Base-by-base conservation (phyloP, 1,140 invertebrate species). In the Trachymyrmex septentrionalis region DNA sequence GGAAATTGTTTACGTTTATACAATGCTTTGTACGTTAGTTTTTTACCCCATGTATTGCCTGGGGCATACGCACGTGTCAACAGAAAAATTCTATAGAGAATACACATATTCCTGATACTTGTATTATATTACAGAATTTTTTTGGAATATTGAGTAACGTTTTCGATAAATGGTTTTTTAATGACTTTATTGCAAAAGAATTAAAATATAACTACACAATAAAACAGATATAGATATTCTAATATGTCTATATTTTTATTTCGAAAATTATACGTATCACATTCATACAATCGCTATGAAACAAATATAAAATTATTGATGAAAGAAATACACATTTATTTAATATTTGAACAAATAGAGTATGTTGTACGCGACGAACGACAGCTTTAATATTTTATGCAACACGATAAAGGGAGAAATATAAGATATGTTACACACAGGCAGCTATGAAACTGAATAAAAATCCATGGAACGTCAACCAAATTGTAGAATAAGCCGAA, bases 121-220 rank as follows among this genome's bases (percentile, higher is more conserved):
- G 27, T 59, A 16, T 57, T 19, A n/a, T 38, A 34, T 34, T 21
- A 38, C 14, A 66, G 30, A 78, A 44, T 21, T 78, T 66, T 61
- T 16, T 16, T n/a, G 14, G n/a, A 2, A 53, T 50, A 21, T 38
- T 5, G 7, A 38, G 1, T 24, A 55, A 69, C 19, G 19, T 38
- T 82, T 72, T 44, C 34, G 12, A 72, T 30, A 59, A 82, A 82
- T 59, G 55, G 19, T 16, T 72, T 38, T 59, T 59, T 72, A 72
- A 72, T 73, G 3, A 82, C 73, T 4, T 72, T 72, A 72, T 72
- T 38, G 67, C 24, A 38, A 59, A 72, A 48, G 38, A 27, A 72
- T 72, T 82, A 59, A 82, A 72, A 82, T 82, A 73, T 72, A 48
- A 59, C 55, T 59, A 38, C 7, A 38, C 4, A 34, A n/a, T 10